Base-by-base conservation (phyloP, 2,888 invertebrate species). In the Synergus japonicus region DNA sequence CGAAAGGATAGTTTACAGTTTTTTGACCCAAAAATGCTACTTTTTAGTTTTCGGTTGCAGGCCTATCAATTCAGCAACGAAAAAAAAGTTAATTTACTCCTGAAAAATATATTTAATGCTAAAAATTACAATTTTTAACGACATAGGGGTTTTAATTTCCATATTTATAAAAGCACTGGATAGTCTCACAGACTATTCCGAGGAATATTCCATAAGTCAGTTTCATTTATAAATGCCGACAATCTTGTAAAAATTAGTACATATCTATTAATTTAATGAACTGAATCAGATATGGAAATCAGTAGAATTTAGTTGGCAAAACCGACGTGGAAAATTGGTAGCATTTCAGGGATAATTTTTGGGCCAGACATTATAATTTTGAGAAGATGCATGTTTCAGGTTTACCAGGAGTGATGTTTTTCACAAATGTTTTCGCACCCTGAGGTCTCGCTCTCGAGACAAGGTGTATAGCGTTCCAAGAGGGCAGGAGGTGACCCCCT, bases 341-440 rank as follows among this genome's bases (percentile, higher is more conserved):
- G 4, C 7, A 54, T 54, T 54, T 54, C 8, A 7, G n/a, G 9
- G 4, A 22, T 60, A 60, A 60, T 22, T 60, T 60, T 0, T 18
- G 9, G 22, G 22, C 7, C 46, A 46, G 46, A 46, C 46, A 8
- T 46, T 46, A 46, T 46, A 46, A 46, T 46, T 46, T 8, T 10
- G 46, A 46, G 46, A 46, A 46, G 46, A 12, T 7, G 10, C 12
- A 22, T 7, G 54, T 54, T 54, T n/a, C 54, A 54, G 54, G 54
- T 7, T n/a, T 54, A 3, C 29, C 29, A 46, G 18, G 58, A 58
- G 9, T 66, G 79, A 80, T 84, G 86, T 86, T 87, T 87, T 87
- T 84, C 86, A 87, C 88, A 86, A 88, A 87, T 87, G 86, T 88
- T 89, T 89, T 90, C 87, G 87, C 88, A 85, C 86, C 85, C 83